Evolutionary conservation across 2,888 invertebrate genomes (phyloP).

Genomic region (Caenorhabditis sp.): DNA sequence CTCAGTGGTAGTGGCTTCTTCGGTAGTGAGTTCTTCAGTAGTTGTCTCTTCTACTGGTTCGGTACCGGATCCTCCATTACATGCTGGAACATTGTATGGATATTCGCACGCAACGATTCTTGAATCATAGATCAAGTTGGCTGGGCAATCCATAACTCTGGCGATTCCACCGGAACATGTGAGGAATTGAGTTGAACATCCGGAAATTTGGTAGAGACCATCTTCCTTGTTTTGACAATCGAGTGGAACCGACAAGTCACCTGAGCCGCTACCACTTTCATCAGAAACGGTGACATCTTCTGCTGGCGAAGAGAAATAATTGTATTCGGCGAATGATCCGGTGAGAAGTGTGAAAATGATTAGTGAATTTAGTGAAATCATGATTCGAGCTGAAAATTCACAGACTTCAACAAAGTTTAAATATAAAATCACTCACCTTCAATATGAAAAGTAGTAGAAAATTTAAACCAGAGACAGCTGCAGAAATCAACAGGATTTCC

Average conservation of each 20-base stretch:
- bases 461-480: neutral
- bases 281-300: neutral
- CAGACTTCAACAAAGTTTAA: constrained; percentile 1
- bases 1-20: too few relatives aligned
- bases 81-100: constrained; percentile 16
- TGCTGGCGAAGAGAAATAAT: neutral
- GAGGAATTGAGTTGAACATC: constrained; percentile 31
- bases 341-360: neutral
- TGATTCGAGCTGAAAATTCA: constrained; percentile 4
- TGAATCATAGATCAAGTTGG: constrained; percentile 20
- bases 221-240: constrained; percentile 24
- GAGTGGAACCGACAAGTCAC: constrained; percentile 8
- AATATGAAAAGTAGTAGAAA: neutral
- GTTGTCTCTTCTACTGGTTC: neutral
- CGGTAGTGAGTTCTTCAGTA: neutral
- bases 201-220: constrained; percentile 26
- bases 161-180: constrained; percentile 36
- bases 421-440: constrained; percentile 3
- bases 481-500: neutral
- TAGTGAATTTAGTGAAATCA: neutral
- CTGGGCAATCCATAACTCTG: constrained; percentile 35
- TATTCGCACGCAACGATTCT: constrained; percentile 32
- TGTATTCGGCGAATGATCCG: neutral
- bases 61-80: constrained; percentile 11
- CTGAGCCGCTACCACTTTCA: constrained; percentile 1